Evolutionary conservation across 2,888 invertebrate species (phyloP).

Genomic region (Cephus nigrinus): DNA sequence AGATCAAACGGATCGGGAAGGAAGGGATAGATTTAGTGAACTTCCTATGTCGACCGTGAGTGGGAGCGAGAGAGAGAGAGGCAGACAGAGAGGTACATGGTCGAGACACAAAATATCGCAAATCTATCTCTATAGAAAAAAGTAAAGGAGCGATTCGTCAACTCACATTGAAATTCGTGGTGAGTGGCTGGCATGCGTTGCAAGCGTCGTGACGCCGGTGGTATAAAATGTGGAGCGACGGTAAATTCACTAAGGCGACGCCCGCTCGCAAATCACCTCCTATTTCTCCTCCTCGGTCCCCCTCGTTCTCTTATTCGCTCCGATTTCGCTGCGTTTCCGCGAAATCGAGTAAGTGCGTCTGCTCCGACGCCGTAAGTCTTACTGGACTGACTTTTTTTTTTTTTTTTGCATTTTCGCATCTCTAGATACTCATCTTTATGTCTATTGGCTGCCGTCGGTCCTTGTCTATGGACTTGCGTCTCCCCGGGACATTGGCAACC

Average conservation of each 20-base stretch:
- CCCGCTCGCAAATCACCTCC: not conserved
- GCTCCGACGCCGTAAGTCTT: not conserved
- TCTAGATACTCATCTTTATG: not conserved
- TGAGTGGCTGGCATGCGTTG: not conserved
- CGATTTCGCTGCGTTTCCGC: not conserved
- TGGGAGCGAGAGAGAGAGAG: not conserved
- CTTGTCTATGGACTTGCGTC: not conserved
- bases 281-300: not conserved
- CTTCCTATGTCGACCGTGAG: not conserved
- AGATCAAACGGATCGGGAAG: not conserved
- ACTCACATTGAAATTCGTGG: not conserved
- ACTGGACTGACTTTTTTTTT: not conserved
- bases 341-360: not conserved
- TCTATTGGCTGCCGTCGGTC: not conserved
- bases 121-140: not conserved
- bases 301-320: not conserved
- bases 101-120: not conserved
- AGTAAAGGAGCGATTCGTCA: not conserved
- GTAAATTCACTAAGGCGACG: not conserved
- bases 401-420: not conserved
- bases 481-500: slow-evolving; percentile 47
- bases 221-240: not conserved
- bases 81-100: not conserved
- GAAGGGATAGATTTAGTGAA: not conserved
- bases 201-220: not conserved